Evolutionary conservation across 2,113 vertebrate species (phyloP).

Genomic region (Electrona antarctica): DNA sequence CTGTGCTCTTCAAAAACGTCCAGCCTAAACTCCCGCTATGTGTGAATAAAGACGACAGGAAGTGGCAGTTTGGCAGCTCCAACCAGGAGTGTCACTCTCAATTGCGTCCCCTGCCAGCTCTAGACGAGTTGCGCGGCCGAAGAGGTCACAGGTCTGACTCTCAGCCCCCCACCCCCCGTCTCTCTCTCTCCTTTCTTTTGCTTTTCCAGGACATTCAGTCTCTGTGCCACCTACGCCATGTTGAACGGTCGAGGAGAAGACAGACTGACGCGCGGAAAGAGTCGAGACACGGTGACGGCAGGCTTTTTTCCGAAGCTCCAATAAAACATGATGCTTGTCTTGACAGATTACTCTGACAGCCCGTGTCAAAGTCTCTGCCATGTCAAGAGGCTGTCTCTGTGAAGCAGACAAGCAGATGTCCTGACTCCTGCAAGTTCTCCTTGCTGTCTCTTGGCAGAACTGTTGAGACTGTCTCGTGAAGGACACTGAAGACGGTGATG

Average conservation of each 20-base stretch:
- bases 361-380: slow-evolving; percentile 73
- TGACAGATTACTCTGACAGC: slow-evolving; percentile 77
- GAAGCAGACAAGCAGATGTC: slow-evolving; percentile 68
- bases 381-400: slow-evolving; percentile 56
- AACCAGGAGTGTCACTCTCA: slow-evolving; percentile 83
- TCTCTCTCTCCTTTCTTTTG: slow-evolving; percentile 32
- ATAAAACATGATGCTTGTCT: slow-evolving; percentile 80
- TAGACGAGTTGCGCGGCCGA: slow-evolving; percentile 70
- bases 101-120: slow-evolving; percentile 83
- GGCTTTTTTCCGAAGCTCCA: slow-evolving; percentile 68
- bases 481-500: slow-evolving; percentile 63
- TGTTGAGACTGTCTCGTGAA: slow-evolving; percentile 77
- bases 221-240: slow-evolving; percentile 67
- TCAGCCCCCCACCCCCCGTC: slow-evolving; percentile 33
- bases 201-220: slow-evolving; percentile 64
- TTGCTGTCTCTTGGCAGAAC: slow-evolving; percentile 82
- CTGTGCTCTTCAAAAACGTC: slow-evolving; percentile 78
- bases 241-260: slow-evolving; percentile 64
- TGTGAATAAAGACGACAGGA: slow-evolving; percentile 84
- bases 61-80: slow-evolving; percentile 85
- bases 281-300: slow-evolving; percentile 65
- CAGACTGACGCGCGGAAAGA: slow-evolving; percentile 72
- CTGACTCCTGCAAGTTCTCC: slow-evolving; percentile 56
- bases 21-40: slow-evolving; percentile 77
- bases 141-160: slow-evolving; percentile 77